Conservation (phyloP, 1,140 invertebrate genomes). For the Bradysia coprophila region DNA sequence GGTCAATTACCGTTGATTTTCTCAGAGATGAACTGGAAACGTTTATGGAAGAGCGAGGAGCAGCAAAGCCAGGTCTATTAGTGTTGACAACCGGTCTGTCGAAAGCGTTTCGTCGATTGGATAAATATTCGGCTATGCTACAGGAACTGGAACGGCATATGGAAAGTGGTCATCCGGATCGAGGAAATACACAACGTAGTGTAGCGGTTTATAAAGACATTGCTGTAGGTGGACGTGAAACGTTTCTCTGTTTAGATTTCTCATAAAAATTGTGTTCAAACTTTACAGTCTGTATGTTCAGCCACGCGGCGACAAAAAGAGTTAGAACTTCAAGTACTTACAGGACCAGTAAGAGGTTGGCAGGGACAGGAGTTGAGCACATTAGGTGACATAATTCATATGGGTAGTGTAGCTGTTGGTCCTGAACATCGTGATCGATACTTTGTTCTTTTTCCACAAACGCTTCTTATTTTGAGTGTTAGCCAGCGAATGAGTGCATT, state of each 20-base stretch:
- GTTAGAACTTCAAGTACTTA: slow-evolving; percentile 85
- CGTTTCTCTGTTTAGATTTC: not conserved
- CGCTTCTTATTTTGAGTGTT: slow-evolving; percentile 76
- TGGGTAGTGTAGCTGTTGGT: slow-evolving; percentile 74
- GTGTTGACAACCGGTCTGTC: slow-evolving; percentile 82
- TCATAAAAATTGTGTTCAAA: not conserved
- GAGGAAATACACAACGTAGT: slow-evolving; percentile 89
- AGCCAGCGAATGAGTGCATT: slow-evolving; percentile 86
- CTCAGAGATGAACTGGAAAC: slow-evolving; percentile 66
- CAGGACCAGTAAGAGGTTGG: slow-evolving; percentile 82
- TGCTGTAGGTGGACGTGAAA: slow-evolving; percentile 44
- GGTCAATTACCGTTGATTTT: slow-evolving; percentile 5
- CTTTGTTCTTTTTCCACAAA: slow-evolving; percentile 76
- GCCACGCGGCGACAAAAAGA: slow-evolving; percentile 84
- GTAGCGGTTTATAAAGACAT: slow-evolving; percentile 89
- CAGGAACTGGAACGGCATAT: slow-evolving; percentile 91
- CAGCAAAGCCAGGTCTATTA: slow-evolving; percentile 64
- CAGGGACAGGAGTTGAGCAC: slow-evolving; percentile 69
- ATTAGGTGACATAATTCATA: slow-evolving; percentile 45
- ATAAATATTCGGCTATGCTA: slow-evolving; percentile 85
- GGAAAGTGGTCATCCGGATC: slow-evolving; percentile 85
- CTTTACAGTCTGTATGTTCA: slow-evolving; percentile 55
- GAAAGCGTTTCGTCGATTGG: slow-evolving; percentile 83
- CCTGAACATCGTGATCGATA: slow-evolving; percentile 73
- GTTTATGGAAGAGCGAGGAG: slow-evolving; percentile 74